Percentiles rank a stretch among this genome's conserved stretches.
phyloP scores from a whole-genome alignment of 2,888 invertebrate species.

The Phyllotreta cruciferae region DNA sequence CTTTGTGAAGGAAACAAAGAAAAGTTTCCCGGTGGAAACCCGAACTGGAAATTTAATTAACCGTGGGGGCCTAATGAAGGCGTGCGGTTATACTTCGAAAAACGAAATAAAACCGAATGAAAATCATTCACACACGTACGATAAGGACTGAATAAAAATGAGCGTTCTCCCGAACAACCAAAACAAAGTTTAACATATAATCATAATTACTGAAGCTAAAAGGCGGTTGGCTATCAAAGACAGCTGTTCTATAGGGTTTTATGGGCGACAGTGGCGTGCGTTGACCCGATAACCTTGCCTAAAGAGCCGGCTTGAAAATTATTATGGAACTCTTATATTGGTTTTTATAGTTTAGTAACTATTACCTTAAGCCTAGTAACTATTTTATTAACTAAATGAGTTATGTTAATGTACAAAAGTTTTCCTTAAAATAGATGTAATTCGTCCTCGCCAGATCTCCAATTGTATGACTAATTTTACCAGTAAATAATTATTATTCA shows the following conservation, averaged over 20 bases:
- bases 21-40: background rate
- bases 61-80: constrained; percentile 6
- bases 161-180: constrained; percentile 41
- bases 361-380: too few relatives aligned
- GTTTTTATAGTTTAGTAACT: too few relatives aligned
- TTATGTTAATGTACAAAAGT: too few relatives aligned
- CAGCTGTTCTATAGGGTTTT: constrained; percentile 55
- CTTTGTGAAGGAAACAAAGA: too few relatives aligned
- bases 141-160: constrained; percentile 42
- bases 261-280: constrained; percentile 32
- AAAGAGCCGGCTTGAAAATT: background rate
- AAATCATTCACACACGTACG: constrained; percentile 36
- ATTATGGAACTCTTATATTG: background rate
- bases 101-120: constrained; percentile 30
- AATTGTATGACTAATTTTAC: too few relatives aligned
- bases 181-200: constrained; percentile 48
- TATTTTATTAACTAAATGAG: too few relatives aligned
- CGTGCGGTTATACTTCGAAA: constrained; percentile 10
- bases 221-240: constrained; percentile 59
- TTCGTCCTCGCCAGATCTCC: too few relatives aligned
- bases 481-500: too few relatives aligned
- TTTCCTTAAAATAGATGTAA: too few relatives aligned
- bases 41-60: constrained; percentile 20
- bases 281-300: background rate
- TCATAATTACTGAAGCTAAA: constrained; percentile 56